Base-by-base conservation (phyloP, 2,888 invertebrate species). In the Rosalia funebris region DNA sequence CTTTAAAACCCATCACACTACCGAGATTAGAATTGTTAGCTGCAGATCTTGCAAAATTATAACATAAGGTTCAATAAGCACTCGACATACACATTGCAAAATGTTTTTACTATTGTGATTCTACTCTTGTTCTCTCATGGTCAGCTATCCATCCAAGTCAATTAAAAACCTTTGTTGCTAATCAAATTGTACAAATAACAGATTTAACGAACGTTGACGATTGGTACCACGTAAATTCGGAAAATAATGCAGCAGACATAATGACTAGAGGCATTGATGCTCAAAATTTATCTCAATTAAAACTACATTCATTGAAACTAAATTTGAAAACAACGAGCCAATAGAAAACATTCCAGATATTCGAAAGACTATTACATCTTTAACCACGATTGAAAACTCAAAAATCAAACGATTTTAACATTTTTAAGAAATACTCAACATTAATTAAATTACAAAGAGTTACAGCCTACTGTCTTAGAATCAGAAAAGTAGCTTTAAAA, bases 1-100 rank as follows among this genome's bases (percentile, higher is more conserved):
- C 67, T 5, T 12, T 67, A 5, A 67, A 63, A 48, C 11, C 48
- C 7, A 1, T 61, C 3, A 54, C 57, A 3, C 32, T 65, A 25
- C 63, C 68, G 7, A 17, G 61, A 15, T 41, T 67, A 9, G 66
- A 65, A 37, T 25, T 65, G 7, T 34, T 48, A 31, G 67, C 39
- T 1, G 61, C 61, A 4, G 7, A 56, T 9, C 25, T 45, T 5
- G 45, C 66, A 1, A 25, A 57, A 50, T 46, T 68, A 37, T 16
- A 39, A 36, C n/a, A n/a, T n/a, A 62, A 56, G 41, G 47, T 63
- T 9, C 14, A 10, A 11, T 45, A 10, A 16, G 48, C 60, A n/a
- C 36, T 60, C 9, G 36, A 54, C 1, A 19, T 57, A 0, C 7
- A 17, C 1, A 1, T 46, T 9, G 11, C 25, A 11, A 34, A 45